These are phyloP conservation scores for Drosophila kepulauana DNA, from an alignment of 1,140 invertebrate species.

Conservation along the genomic window DNA sequence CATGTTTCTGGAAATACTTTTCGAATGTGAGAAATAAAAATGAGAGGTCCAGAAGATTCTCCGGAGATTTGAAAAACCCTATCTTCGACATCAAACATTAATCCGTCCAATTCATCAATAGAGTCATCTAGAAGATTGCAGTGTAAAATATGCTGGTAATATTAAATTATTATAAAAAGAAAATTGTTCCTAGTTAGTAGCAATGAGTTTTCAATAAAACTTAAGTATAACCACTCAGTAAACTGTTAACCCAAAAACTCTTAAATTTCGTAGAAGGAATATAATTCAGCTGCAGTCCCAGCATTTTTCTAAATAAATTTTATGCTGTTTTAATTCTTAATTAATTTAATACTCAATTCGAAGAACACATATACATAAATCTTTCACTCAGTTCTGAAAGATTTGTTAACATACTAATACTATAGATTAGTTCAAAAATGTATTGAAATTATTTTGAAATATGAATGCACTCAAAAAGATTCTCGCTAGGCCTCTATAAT, in stretches of 20 bases:
- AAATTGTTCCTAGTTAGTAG: not conserved
- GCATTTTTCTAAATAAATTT: not conserved
- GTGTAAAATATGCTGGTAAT: not conserved
- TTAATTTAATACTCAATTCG: too few relatives aligned
- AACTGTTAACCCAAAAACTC: not conserved
- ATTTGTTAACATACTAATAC: too few relatives aligned
- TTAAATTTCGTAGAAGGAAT: not conserved
- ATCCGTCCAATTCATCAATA: not conserved
- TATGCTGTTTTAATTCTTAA: not conserved
- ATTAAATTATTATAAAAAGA: not conserved
- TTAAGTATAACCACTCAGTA: not conserved
- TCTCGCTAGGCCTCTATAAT: too few relatives aligned
- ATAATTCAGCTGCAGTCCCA: not conserved
- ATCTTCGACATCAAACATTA: too few relatives aligned
- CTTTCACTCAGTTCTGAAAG: not conserved
- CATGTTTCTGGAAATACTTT: slow-evolving; percentile 23
- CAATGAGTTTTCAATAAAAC: not conserved
- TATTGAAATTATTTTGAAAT: too few relatives aligned
- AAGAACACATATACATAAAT: too few relatives aligned
- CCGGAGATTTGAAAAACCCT: too few relatives aligned
- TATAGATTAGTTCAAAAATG: too few relatives aligned
- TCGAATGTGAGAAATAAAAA: not conserved
- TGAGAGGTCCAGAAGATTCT: too few relatives aligned
- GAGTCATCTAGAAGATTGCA: not conserved
- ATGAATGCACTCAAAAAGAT: too few relatives aligned